Percentiles rank a stretch among this genome's conserved stretches.
These are phyloP conservation scores for Arbacia lixula DNA, from an alignment of 53 echinoderm and acorn worm species.

Conservation along the genomic window DNA sequence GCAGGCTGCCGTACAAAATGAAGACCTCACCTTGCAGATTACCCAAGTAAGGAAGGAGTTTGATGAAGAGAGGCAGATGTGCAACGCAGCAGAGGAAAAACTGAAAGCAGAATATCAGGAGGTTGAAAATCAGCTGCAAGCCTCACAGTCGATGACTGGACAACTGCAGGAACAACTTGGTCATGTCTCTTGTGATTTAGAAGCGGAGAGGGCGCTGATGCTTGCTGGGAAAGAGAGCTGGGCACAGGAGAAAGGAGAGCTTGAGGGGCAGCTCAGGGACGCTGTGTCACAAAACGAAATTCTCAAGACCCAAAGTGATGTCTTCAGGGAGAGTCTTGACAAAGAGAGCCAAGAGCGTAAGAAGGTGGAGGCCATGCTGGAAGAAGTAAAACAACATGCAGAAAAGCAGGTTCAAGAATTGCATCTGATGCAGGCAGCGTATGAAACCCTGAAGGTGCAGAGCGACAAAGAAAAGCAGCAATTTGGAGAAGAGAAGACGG, in stretches of 20 bases:
- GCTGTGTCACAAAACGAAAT: neutral
- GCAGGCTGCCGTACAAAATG: neutral
- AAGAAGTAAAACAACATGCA: slow-evolving; percentile 2
- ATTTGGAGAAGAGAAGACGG: slow-evolving; percentile 13
- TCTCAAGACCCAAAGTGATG: neutral
- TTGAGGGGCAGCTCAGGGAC: neutral
- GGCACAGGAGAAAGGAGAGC: neutral
- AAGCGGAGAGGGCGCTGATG: neutral
- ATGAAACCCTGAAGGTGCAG: too few species aligned
- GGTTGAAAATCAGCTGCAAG: slow-evolving; percentile 19
- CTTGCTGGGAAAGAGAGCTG: neutral
- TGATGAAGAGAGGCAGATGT: slow-evolving; percentile 2
- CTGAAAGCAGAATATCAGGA: neutral
- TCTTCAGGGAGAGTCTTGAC: neutral
- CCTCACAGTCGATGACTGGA: neutral
- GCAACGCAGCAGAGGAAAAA: neutral
- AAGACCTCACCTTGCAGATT: neutral
- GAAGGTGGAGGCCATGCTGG: neutral
- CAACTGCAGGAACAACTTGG: neutral
- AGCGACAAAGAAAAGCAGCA: too few species aligned
- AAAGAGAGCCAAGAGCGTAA: neutral
- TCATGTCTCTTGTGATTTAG: neutral
- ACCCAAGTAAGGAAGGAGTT: neutral
- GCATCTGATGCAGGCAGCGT: too few species aligned
- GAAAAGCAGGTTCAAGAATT: too few species aligned